These are phyloP conservation scores for Clivina fossor DNA, from an alignment of 2,888 invertebrate genomes.

Conservation along the genomic window DNA sequence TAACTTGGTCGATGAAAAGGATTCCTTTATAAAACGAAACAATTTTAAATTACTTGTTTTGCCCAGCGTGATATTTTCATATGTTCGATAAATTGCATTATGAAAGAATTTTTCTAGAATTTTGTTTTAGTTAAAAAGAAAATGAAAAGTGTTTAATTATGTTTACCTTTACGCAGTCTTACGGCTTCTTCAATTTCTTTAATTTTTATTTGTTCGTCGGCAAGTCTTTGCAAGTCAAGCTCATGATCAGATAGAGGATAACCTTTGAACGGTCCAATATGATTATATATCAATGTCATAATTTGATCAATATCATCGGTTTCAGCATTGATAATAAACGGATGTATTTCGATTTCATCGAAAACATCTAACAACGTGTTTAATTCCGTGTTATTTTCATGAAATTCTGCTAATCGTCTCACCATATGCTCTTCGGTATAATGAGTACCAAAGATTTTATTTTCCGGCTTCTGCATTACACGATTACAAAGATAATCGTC, in stretches of 20 bases:
- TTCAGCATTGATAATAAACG: slow-evolving; percentile 52
- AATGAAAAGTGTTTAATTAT: no score
- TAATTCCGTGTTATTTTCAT: slow-evolving; percentile 61
- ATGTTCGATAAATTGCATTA: no score
- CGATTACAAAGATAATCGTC: slow-evolving; percentile 65
- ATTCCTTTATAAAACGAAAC: no score
- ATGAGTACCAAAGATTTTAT: slow-evolving; percentile 54
- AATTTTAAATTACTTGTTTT: no score
- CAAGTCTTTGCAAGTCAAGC: slow-evolving; percentile 44
- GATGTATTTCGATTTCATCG: slow-evolving; percentile 73
- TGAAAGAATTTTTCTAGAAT: no score
- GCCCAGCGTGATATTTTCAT: no score
- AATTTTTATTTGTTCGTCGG: slow-evolving; percentile 47
- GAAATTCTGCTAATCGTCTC: slow-evolving; percentile 58
- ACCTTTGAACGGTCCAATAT: slow-evolving; percentile 52
- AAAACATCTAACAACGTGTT: slow-evolving; percentile 70
- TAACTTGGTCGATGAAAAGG: no score
- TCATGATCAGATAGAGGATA: slow-evolving; percentile 47
- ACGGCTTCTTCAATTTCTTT: slow-evolving; percentile 25
- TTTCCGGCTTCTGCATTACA: slow-evolving; percentile 62
- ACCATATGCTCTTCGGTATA: slow-evolving; percentile 62
- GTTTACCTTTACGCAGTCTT: slow-evolving; percentile 15
- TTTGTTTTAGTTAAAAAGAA: no score
- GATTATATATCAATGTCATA: slow-evolving; percentile 48
- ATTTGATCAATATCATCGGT: slow-evolving; percentile 14